Conservation (phyloP, 2,888 invertebrate species). For the Caenorhabditis drosophilae region DNA sequence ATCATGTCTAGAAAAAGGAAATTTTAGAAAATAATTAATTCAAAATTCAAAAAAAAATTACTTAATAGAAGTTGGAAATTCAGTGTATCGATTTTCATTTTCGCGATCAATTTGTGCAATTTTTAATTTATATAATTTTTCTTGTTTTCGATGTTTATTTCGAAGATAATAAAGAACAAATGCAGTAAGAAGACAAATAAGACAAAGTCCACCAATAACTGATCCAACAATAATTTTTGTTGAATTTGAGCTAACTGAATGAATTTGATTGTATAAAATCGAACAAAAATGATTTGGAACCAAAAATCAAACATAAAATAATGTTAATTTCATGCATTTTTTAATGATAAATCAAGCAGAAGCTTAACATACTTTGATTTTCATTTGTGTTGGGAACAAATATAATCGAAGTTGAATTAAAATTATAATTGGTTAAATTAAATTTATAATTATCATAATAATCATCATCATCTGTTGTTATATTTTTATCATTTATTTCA, state of each 20-base stretch:
- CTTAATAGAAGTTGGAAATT: constrained; percentile 49
- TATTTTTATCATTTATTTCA: no score
- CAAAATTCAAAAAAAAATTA: constrained; percentile 34
- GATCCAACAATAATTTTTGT: constrained; percentile 42
- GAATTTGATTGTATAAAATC: no score
- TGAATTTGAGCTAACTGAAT: constrained; percentile 11
- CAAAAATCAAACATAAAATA: no score
- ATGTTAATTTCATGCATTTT: no score
- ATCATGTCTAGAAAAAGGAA: constrained; percentile 42
- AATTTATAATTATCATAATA: no score
- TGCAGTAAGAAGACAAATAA: constrained; percentile 17
- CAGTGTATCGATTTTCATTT: constrained; percentile 54
- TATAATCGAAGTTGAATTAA: no score
- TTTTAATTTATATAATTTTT: constrained; percentile 36
- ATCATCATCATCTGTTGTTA: no score
- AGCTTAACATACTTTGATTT: no score
- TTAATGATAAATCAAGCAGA: no score
- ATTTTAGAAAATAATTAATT: not conserved
- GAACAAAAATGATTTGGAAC: no score
- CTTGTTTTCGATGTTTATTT: constrained; percentile 32
- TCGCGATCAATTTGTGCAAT: constrained; percentile 43
- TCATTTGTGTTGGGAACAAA: no score
- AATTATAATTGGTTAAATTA: no score
- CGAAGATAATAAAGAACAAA: constrained; percentile 13
- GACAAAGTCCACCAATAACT: constrained; percentile 22